phyloP scores from a whole-genome alignment of 53 echinoderm and acorn worm species.

The Henricia sp. region DNA sequence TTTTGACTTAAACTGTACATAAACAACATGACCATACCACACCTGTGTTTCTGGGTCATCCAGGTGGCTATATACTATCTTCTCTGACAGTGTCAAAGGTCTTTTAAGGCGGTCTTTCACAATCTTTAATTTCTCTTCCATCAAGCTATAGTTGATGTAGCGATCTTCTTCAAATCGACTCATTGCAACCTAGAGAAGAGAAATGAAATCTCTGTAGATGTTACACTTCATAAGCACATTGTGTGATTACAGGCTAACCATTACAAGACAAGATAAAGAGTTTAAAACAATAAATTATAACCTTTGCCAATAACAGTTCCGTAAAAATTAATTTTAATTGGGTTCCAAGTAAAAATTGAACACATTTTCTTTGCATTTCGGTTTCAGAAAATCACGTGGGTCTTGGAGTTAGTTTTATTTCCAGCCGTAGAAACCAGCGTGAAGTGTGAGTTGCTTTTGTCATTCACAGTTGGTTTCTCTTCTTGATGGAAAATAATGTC shows the following conservation, averaged over 20 bases:
- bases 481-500: no score
- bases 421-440: no score
- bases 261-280: not conserved
- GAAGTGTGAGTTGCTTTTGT: no score
- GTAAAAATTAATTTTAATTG: not conserved
- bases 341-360: not conserved
- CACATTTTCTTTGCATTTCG: not conserved
- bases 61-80: constrained; percentile 92
- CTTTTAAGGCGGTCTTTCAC: constrained; percentile 85
- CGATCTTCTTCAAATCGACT: constrained; percentile 85
- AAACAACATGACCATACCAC: not conserved
- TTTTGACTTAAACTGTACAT: not conserved
- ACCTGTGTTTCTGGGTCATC: constrained; percentile 95
- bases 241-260: not conserved
- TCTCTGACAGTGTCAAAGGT: constrained; percentile 94
- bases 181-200: constrained; percentile 72
- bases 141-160: constrained; percentile 74
- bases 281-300: not conserved
- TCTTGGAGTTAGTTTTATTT: no score
- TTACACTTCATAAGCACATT: not conserved
- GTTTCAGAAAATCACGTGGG: no score
- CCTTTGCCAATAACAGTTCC: not conserved
- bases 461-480: no score
- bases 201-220: not conserved
- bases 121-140: constrained; percentile 78